Percentiles rank a stretch among this genome's conserved stretches.
Conservation (phyloP, 2,113 vertebrate genomes). For the Perca fluviatilis region DNA sequence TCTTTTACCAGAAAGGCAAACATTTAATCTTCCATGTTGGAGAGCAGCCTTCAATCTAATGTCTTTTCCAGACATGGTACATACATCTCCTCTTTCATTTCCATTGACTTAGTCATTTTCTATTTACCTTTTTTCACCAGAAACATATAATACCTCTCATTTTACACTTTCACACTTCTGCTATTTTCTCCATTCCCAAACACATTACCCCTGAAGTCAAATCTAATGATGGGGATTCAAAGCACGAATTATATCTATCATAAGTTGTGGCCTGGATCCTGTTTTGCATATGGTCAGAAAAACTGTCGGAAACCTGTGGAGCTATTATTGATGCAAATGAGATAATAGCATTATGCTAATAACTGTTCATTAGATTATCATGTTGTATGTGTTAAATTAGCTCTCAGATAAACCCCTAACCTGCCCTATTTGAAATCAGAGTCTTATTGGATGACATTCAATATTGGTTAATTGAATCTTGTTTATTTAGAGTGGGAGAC, state of each 20-base stretch:
- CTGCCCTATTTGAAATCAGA: slow-evolving; percentile 33
- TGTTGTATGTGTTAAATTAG: slow-evolving; percentile 61
- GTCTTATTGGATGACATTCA: slow-evolving; percentile 39
- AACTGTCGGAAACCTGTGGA: slow-evolving; percentile 40
- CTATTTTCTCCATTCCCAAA: slow-evolving; percentile 23
- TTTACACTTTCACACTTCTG: background rate
- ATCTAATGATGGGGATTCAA: slow-evolving; percentile 27
- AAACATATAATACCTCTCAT: background rate
- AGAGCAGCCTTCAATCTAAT: slow-evolving; percentile 23
- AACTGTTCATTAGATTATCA: slow-evolving; percentile 58
- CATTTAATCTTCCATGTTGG: slow-evolving; percentile 22
- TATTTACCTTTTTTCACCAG: background rate
- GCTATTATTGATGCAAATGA: slow-evolving; percentile 59
- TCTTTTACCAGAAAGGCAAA: slow-evolving; percentile 24
- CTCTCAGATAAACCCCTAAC: slow-evolving; percentile 55
- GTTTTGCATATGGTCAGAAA: slow-evolving; percentile 43
- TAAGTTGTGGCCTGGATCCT: slow-evolving; percentile 30
- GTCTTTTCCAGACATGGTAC: background rate
- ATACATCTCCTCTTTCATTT: background rate
- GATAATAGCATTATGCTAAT: slow-evolving; percentile 64
- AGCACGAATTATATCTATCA: slow-evolving; percentile 34
- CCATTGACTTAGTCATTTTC: slow-evolving; percentile 4
- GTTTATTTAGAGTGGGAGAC: slow-evolving; percentile 31
- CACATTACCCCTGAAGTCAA: slow-evolving; percentile 21
- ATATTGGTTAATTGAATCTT: slow-evolving; percentile 38